phyloP scores from a whole-genome alignment of 2,113 vertebrate genomes.

The Meles meles region DNA sequence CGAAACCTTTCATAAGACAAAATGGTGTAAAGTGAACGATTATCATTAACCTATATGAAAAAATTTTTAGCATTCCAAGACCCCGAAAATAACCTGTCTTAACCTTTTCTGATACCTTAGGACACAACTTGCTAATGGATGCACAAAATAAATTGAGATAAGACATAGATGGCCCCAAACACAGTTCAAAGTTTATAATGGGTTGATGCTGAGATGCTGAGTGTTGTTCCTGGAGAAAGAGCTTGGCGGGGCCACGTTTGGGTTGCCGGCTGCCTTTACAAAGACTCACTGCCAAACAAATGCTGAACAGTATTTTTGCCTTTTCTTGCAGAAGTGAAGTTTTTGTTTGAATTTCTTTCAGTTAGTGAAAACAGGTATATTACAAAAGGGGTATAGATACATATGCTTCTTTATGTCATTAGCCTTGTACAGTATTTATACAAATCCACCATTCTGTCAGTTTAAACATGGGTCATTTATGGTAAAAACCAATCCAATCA shows the following conservation, averaged over 20 bases:
- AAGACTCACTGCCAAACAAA: background rate
- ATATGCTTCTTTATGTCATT: background rate
- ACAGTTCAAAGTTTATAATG: background rate
- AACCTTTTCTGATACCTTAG: background rate
- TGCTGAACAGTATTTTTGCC: background rate
- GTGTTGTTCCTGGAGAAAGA: background rate
- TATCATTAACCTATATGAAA: background rate
- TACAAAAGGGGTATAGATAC: background rate
- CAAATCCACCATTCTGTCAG: background rate
- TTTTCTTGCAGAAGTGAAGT: background rate
- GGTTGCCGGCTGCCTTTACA: background rate
- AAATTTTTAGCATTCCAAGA: background rate
- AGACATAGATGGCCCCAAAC: background rate
- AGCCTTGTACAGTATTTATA: background rate
- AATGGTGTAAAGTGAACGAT: background rate
- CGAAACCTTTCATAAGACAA: background rate
- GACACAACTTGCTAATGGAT: background rate
- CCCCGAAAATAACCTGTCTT: background rate
- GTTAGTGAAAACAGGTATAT: background rate
- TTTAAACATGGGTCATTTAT: background rate
- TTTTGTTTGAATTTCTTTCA: background rate
- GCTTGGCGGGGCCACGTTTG: background rate
- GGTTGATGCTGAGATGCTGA: background rate
- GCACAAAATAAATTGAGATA: background rate
- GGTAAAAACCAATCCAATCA: background rate